Evolutionary conservation across 2,888 invertebrate genomes (phyloP).

Genomic region (Drosophila emarginata): DNA sequence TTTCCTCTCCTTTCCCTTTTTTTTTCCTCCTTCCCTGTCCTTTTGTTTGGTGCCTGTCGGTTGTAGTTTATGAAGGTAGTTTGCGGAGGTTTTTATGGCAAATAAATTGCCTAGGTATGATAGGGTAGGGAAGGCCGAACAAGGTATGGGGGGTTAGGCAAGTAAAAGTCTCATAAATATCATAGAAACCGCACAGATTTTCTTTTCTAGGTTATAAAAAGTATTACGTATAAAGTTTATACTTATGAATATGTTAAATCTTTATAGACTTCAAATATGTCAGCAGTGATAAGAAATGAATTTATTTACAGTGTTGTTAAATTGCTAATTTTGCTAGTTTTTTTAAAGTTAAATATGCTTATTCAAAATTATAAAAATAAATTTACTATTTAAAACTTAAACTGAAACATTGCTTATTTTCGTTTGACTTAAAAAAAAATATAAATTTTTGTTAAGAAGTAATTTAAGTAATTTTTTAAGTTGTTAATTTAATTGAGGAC

Average conservation of each 20-base stretch:
- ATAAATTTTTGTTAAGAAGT: no score
- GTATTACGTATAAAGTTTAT: conserved; percentile 2
- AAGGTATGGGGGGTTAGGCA: conserved; percentile 5
- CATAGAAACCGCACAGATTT: neutral
- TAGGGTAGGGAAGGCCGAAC: neutral
- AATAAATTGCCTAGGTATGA: conserved; percentile 43
- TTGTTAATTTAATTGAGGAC: no score
- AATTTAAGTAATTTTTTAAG: no score
- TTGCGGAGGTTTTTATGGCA: conserved; percentile 48
- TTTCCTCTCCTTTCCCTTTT: conserved; percentile 23
- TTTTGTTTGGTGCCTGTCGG: conserved; percentile 30
- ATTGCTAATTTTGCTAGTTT: neutral
- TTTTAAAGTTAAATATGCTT: neutral
- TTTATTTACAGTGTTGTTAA: neutral
- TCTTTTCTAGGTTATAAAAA: neutral
- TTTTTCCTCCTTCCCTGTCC: conserved; percentile 33
- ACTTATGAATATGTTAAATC: conserved; percentile 7
- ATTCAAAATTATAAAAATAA: no score
- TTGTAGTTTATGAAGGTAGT: conserved; percentile 42
- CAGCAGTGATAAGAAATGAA: neutral
- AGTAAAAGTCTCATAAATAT: conserved; percentile 32
- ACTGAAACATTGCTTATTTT: no score
- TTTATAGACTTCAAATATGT: neutral
- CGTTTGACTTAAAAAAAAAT: no score
- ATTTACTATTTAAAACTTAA: no score